Conservation (phyloP, 2,797 vertebrate species). For the Rhinophrynus dorsalis region DNA sequence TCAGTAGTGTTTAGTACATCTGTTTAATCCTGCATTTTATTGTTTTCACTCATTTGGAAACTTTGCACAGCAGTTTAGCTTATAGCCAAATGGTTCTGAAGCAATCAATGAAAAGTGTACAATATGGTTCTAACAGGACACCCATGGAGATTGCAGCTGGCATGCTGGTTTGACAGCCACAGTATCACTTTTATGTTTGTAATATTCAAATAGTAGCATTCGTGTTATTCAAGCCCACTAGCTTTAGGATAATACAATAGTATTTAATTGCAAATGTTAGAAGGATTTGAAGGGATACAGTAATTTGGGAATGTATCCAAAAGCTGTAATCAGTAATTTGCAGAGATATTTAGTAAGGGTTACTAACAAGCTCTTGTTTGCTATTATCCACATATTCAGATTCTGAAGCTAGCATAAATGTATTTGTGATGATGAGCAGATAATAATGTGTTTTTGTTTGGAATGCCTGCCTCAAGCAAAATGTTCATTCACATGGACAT, state of each 20-base stretch:
- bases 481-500: no score
- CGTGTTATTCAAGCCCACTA: conserved; percentile 7
- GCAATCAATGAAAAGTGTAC: conserved; percentile 15
- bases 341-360: conserved; percentile 20
- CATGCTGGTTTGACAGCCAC: conserved; percentile 14
- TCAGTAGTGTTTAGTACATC: background rate
- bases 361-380: conserved; percentile 17
- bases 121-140: conserved; percentile 28
- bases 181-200: conserved; percentile 8
- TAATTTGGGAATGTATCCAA: conserved; percentile 24
- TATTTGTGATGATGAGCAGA: conserved; percentile 12
- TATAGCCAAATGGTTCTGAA: conserved; percentile 19
- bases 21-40: no score
- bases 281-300: conserved; percentile 12
- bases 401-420: conserved; percentile 2
- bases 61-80: background rate
- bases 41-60: background rate
- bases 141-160: conserved; percentile 42
- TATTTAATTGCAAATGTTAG: conserved; percentile 30
- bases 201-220: conserved; percentile 15
- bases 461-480: conserved; percentile 12
- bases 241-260: conserved; percentile 39
- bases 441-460: conserved; percentile 18
- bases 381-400: background rate
- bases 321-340: conserved; percentile 31